Evolutionary conservation across 1,140 invertebrate species (phyloP).

Genomic region (Philaenus spumarius): DNA sequence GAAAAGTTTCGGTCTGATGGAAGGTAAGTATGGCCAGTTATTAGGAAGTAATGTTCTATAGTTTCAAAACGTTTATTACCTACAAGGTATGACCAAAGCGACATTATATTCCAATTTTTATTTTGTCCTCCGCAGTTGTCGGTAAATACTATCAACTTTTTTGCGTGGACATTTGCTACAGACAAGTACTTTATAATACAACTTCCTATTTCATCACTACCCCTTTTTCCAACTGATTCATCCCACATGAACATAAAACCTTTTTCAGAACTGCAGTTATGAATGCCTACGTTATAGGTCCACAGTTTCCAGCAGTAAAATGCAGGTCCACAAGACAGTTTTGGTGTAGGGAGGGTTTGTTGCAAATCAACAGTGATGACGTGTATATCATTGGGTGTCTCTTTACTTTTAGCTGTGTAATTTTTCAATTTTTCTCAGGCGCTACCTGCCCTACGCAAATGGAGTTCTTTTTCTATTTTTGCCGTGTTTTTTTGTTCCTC

Average conservation of each 20-base stretch:
- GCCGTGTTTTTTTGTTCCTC: not conserved
- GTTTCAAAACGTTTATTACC: not conserved
- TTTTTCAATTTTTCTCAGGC: no score
- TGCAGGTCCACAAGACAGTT: not conserved
- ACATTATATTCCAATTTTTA: conserved; percentile 1
- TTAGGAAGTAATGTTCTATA: not conserved
- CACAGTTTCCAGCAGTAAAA: conserved; percentile 22
- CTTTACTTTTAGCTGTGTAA: not conserved
- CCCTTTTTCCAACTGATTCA: conserved; percentile 11
- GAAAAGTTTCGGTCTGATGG: not conserved
- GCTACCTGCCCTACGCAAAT: not conserved
- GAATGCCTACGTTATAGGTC: conserved; percentile 19
- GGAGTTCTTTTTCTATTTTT: conserved; percentile 7
- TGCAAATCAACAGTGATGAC: conserved; percentile 3
- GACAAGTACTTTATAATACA: not conserved
- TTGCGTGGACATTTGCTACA: not conserved
- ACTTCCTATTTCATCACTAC: conserved; percentile 9
- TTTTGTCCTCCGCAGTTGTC: conserved; percentile 3
- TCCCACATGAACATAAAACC: conserved; percentile 24
- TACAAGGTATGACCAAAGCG: not conserved
- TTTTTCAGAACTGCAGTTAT: conserved; percentile 14
- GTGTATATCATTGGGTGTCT: not conserved
- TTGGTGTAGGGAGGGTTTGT: conserved; percentile 14
- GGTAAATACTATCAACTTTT: not conserved
- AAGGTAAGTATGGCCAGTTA: not conserved